A percentile compares a stretch with the other conserved stretches of the same genome.
phyloP scores from a whole-genome alignment of 2,888 invertebrate species.

The Sisyra nigra region DNA sequence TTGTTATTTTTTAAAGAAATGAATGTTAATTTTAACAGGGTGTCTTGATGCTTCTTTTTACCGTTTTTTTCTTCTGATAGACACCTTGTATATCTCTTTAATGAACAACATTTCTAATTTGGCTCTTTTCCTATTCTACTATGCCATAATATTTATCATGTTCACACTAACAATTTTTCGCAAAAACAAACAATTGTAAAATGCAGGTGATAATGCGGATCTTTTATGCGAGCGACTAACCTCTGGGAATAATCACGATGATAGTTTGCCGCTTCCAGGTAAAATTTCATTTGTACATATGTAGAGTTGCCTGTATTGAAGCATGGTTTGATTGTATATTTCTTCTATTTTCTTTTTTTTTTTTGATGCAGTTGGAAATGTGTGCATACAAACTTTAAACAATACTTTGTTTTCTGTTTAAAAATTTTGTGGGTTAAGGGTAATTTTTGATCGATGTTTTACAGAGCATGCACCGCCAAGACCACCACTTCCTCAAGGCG shows the following conservation, averaged over 20 bases:
- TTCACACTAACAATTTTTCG: slow-evolving; percentile 16
- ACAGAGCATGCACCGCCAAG: slow-evolving; percentile 49
- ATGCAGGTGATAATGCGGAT: slow-evolving; percentile 37
- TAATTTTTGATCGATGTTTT: not conserved
- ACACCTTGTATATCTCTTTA: too few species aligned
- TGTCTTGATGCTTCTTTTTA: slow-evolving; percentile 1
- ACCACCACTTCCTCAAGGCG: slow-evolving; percentile 58
- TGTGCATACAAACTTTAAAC: too few species aligned
- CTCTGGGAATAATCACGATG: slow-evolving; percentile 21
- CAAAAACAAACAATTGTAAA: slow-evolving; percentile 9
- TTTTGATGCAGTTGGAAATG: too few species aligned
- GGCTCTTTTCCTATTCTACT: too few species aligned
- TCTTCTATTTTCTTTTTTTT: too few species aligned
- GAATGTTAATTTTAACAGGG: too few species aligned
- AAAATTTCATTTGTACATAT: too few species aligned
- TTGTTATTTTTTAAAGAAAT: too few species aligned
- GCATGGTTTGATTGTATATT: too few species aligned
- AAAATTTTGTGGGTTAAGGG: too few species aligned
- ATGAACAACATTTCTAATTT: slow-evolving; percentile 7
- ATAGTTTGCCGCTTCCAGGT: slow-evolving; percentile 2
- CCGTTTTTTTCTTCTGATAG: slow-evolving; percentile 4
- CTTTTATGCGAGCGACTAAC: slow-evolving; percentile 37
- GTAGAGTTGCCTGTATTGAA: too few species aligned
- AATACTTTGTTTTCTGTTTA: too few species aligned
- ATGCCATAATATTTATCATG: slow-evolving; percentile 10